Evolutionary conservation across 30 jellyfish, hydroid and myxozoan species (phyloP).

Genomic region (Chironex yamaguchii): DNA sequence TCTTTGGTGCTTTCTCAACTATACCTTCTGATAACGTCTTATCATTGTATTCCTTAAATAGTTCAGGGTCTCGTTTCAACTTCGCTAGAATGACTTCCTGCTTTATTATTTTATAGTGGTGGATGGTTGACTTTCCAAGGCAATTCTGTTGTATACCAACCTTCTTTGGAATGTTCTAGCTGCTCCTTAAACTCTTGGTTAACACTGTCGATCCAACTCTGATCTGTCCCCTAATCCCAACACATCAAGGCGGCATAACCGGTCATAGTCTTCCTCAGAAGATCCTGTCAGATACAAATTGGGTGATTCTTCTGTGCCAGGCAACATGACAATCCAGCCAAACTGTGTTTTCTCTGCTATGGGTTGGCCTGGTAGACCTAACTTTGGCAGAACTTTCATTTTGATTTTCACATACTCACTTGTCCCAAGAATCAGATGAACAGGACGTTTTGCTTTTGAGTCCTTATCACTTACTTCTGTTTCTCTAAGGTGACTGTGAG

Average conservation of each 20-base stretch:
- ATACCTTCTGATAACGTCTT: slow-evolving; percentile 61
- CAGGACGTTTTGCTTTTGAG: slow-evolving; percentile 18
- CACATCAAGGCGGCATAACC: slow-evolving; percentile 70
- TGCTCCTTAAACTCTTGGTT: slow-evolving; percentile 75
- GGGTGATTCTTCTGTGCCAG: slow-evolving; percentile 45
- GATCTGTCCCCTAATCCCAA: slow-evolving; percentile 74
- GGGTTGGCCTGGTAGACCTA: slow-evolving; percentile 69
- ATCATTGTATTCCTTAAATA: slow-evolving; percentile 49
- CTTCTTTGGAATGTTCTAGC: slow-evolving; percentile 32
- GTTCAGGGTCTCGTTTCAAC: slow-evolving; percentile 51
- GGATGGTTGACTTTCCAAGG: slow-evolving; percentile 51
- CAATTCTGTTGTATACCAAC: slow-evolving; percentile 43
- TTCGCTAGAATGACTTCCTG: slow-evolving; percentile 46
- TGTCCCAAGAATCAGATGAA: slow-evolving; percentile 69
- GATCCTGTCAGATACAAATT: slow-evolving; percentile 38
- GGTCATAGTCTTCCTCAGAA: slow-evolving; percentile 69
- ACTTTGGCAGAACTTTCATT: slow-evolving; percentile 50
- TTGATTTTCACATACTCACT: slow-evolving; percentile 53
- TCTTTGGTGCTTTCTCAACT: slow-evolving; percentile 72
- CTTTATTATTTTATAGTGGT: slow-evolving; percentile 33
- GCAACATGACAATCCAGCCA: slow-evolving; percentile 87
- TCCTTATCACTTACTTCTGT: slow-evolving; percentile 43
- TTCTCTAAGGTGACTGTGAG: slow-evolving; percentile 64
- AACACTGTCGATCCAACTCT: slow-evolving; percentile 65
- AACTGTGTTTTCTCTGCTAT: slow-evolving; percentile 74